Evolutionary conservation across 2,797 vertebrate genomes (phyloP), one percentile per base, ranked within the genome.

Genomic region (Aldrovandia affinis): DNA sequence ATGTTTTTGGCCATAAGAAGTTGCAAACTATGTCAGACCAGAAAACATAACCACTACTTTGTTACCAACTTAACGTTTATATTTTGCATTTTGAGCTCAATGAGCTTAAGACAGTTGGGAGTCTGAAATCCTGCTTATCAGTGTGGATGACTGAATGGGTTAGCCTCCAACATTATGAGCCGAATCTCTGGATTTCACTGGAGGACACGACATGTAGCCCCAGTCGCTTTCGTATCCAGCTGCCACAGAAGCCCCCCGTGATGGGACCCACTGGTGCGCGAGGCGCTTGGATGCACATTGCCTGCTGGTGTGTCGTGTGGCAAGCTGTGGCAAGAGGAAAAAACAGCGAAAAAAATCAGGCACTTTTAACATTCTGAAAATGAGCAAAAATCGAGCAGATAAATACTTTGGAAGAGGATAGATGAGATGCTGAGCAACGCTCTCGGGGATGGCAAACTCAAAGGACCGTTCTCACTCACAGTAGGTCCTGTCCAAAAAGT

Each of bases 291-390:
- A 75, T 44, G 22, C 20, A 44, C 70, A 44, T n/a, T 75, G 70
- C 36, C 70, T 42, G 33, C 68, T 42, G 36, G 36, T 44, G 70
- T 75, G 36, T 5, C 10, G 22, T 5, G 20, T 39, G 4, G n/a
- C 8, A 75, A 44, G 39, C 36, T 1, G 70, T 25, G 39, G 20
- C 39, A n/a, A 5, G 22, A 20, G 1, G 22, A 12, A 44, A 75
- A 9, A 44, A 36, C 9, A 73, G 14, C 15, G 6, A 52, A 6
- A 20, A 57, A 63, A 63, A 63, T 28, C 22, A 73, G 20, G 39
- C 39, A 8, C 70, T 75, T 36, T 75, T 44, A 44, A 20, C 39
- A 75, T 75, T 75, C 25, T 20, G 70, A 75, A 75, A 75, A 75
- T 20, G 20, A 44, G 36, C 39, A 44, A 57, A 50, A 57, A 57